Evolutionary conservation across 1,140 invertebrate genomes (phyloP).

Genomic region (Heliconius nattereri): DNA sequence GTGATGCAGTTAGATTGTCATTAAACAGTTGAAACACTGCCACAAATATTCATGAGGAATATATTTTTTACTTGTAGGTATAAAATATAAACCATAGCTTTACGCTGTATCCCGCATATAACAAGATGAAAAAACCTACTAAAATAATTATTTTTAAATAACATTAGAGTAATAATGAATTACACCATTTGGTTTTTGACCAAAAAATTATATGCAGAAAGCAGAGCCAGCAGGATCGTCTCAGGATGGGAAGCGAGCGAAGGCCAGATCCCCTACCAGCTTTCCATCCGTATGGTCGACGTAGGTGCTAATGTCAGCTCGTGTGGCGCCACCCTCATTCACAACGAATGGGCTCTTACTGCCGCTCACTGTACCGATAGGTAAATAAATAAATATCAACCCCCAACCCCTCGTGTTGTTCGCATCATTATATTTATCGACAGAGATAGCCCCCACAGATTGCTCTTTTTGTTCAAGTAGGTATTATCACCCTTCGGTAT

Average conservation of each 20-base stretch:
- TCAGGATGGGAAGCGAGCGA: constrained; percentile 58
- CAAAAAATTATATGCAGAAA: background rate
- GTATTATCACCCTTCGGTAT: no score
- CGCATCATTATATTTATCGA: no score
- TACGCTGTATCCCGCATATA: background rate
- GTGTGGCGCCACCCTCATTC: constrained; percentile 83
- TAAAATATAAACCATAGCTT: background rate
- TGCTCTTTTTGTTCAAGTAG: no score
- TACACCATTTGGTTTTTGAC: no score
- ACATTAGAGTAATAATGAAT: background rate
- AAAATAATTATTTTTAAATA: no score
- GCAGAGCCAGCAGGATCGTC: constrained; percentile 41
- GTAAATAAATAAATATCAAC: constrained; percentile 35
- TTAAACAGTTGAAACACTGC: no score
- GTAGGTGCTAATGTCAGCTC: constrained; percentile 46
- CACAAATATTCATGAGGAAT: no score
- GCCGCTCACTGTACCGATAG: constrained; percentile 82
- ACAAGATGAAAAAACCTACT: no score
- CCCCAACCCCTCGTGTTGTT: no score
- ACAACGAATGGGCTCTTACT: constrained; percentile 80
- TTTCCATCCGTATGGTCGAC: constrained; percentile 68
- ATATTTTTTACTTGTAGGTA: no score
- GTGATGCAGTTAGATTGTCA: background rate
- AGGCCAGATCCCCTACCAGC: constrained; percentile 79
- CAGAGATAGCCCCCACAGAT: no score